Evolutionary conservation across 2,797 vertebrate genomes (phyloP), one percentile per base, ranked within the genome.

Genomic region (Arnoldichthys spilopterus): DNA sequence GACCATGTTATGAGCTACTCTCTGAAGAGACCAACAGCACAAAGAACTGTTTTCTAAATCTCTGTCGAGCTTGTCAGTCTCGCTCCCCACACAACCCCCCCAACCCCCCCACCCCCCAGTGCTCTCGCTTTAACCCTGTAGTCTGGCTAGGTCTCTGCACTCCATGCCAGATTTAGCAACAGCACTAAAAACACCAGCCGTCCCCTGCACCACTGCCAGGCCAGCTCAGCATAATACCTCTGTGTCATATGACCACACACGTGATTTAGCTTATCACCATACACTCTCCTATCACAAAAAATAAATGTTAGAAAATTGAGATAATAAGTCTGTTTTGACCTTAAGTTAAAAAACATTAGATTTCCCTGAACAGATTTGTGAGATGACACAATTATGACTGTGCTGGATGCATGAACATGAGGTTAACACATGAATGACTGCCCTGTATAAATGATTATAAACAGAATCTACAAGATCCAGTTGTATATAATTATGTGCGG

Each of bases 121-220:
- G n/a, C 53, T 63, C 32, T 74, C 45, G 59, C 26, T 18, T 13
- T n/a, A 40, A 37, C 40, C 59, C 18, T 37, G 9, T 22, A 8
- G 16, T 68, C 64, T 51, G 49, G 9, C 32, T 30, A 66, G 43
- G 16, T 32, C 43, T 59, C 61, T 64, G 24, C 47, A 30, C 59
- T 56, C 71, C 13, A 28, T 49, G 49, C 58, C 69, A 78, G 63
- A 30, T 71, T 81, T 81, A 82, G 75, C 68, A 76, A 74, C 72
- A 71, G 73, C n/a, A 34, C 40, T 79, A 67, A 75, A 72, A 77
- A 78, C 78, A 78, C 45, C 63, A 51, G 53, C 26, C 71, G 37
- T 15, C 30, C 58, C 6, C 28, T 58, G 32, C 67, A 70, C 28
- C 26, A 18, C 58, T 54, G 37, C 62, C 81, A 79, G 74, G 26